Conservation (phyloP, 1,140 invertebrate species). For the Cheumatopsyche charites region DNA sequence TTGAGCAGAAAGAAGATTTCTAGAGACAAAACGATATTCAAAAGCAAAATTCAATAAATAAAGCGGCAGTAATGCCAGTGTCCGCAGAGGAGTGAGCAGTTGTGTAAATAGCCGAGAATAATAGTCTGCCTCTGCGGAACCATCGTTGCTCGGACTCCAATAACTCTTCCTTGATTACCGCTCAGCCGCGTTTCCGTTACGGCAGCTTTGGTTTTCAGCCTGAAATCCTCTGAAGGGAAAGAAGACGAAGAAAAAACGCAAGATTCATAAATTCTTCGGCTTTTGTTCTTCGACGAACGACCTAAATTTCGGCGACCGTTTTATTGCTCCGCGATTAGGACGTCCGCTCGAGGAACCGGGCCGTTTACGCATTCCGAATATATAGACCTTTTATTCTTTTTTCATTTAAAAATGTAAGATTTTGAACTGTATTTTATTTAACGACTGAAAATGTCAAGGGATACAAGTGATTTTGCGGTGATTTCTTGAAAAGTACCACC, state of each 20-base stretch:
- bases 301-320: slow-evolving; percentile 13
- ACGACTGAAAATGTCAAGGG: too few species aligned
- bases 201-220: slow-evolving; percentile 11
- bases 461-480: too few species aligned
- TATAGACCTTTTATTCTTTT: too few species aligned
- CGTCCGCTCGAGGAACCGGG: too few species aligned
- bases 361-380: too few species aligned
- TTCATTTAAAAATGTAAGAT: too few species aligned
- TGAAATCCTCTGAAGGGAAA: not conserved
- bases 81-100: not conserved
- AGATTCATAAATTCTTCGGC: slow-evolving; percentile 23
- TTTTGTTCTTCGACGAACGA: not conserved
- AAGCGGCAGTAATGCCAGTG: too few species aligned
- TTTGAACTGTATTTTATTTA: too few species aligned
- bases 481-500: too few species aligned
- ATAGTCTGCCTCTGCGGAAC: slow-evolving; percentile 25
- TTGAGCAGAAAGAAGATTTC: too few species aligned
- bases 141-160: not conserved
- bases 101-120: slow-evolving; percentile 23
- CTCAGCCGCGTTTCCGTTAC: slow-evolving; percentile 18
- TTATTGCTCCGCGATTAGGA: slow-evolving; percentile 1
- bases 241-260: not conserved
- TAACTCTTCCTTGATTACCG: slow-evolving; percentile 28
- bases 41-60: too few species aligned
- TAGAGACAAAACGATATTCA: too few species aligned